phyloP scores from a whole-genome alignment of 2,888 invertebrate species.

The Rapana venosa region DNA sequence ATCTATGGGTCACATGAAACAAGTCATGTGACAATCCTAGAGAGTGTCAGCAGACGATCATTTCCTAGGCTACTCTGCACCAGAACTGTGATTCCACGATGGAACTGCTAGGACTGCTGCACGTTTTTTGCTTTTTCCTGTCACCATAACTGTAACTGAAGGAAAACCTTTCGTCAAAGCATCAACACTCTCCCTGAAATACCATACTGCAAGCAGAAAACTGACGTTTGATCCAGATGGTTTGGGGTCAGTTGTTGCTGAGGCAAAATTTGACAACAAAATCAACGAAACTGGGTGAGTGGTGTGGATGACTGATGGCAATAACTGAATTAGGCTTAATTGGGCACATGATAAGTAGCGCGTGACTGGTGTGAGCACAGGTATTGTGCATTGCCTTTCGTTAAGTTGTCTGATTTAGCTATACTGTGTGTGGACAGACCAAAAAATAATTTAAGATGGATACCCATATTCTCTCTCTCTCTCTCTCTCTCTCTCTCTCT shows the following conservation, averaged over 20 bases:
- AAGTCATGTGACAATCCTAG: neutral
- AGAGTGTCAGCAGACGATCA: neutral
- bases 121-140: neutral
- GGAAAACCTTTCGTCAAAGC: neutral
- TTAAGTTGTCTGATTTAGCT: no score
- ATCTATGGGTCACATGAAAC: neutral
- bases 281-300: slow-evolving; percentile 12
- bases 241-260: neutral
- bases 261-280: slow-evolving; percentile 2
- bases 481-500: no score
- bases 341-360: neutral
- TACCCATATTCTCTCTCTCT: no score
- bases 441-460: no score
- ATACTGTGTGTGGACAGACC: no score
- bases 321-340: neutral
- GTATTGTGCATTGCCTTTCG: no score
- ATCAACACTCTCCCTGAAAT: neutral
- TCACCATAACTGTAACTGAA: no score
- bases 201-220: neutral
- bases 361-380: neutral
- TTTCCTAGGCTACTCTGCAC: neutral
- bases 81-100: neutral
- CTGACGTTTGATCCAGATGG: neutral
- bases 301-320: no score
- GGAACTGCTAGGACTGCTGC: neutral